A percentile compares a stretch with the other conserved stretches of the same genome.
phyloP scores from a whole-genome alignment of 2,113 vertebrate genomes.

The Actenoides lindsayi region DNA sequence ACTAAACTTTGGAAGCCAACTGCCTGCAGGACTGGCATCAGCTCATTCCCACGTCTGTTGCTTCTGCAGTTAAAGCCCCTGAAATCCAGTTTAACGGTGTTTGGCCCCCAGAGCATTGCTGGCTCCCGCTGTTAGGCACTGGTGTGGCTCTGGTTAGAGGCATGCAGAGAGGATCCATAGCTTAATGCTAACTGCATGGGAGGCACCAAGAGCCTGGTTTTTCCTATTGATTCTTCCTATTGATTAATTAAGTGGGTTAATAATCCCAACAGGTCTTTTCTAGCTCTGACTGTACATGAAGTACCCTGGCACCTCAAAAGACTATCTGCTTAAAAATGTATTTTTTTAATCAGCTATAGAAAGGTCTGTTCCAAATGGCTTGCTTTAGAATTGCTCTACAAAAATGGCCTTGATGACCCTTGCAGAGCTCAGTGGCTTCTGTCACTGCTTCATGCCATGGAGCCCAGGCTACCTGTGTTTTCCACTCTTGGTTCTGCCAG shows the following conservation, averaged over 20 bases:
- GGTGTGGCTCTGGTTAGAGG: neutral
- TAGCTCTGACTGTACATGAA: neutral
- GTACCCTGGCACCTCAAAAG: neutral
- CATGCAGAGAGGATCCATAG: neutral
- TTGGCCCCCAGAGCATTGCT: neutral
- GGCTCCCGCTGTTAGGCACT: neutral
- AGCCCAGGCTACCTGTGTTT: rapidly evolving
- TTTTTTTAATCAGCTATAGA: neutral
- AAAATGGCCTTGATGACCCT: rapidly evolving
- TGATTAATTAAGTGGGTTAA: neutral
- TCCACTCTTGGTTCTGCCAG: neutral
- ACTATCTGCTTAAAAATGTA: neutral
- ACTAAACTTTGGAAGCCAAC: neutral
- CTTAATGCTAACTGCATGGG: neutral
- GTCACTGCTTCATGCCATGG: rapidly evolving
- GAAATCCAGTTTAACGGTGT: neutral
- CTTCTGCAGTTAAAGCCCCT: neutral
- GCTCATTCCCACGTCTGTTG: neutral
- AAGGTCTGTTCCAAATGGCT: neutral
- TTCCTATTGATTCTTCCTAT: too few relatives aligned
- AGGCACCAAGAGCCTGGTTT: neutral
- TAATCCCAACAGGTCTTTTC: neutral
- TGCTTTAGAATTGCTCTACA: neutral
- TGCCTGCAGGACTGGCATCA: neutral
- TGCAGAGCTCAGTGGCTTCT: rapidly evolving